Conservation (phyloP, 2,113 vertebrate genomes). For the Petroica traversi region DNA sequence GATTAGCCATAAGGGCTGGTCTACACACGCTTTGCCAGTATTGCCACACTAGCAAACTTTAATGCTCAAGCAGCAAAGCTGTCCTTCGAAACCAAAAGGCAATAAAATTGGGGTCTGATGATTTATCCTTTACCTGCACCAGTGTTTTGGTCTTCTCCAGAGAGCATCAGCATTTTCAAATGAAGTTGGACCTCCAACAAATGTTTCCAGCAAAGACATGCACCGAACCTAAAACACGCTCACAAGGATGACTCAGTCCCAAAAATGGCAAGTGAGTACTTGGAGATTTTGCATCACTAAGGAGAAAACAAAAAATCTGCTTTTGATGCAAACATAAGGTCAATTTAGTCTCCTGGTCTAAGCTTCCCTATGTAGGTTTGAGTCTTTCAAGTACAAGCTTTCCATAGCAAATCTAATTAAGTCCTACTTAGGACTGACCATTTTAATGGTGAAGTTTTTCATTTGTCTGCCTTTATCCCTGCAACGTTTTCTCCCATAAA, state of each 20-base stretch:
- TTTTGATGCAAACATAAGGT: neutral
- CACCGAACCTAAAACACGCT: neutral
- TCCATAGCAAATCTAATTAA: neutral
- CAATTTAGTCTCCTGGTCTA: neutral
- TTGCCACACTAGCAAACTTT: neutral
- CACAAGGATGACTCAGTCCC: neutral
- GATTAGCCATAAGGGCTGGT: neutral
- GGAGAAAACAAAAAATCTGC: neutral
- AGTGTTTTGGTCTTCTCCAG: neutral
- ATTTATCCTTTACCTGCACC: neutral
- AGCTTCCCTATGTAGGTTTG: neutral
- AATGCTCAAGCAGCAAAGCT: neutral
- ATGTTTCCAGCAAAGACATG: neutral
- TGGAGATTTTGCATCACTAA: neutral
- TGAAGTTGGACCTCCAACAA: neutral
- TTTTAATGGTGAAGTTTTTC: neutral
- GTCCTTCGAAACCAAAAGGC: neutral
- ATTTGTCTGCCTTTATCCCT: neutral
- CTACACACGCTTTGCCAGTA: neutral
- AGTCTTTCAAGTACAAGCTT: neutral
- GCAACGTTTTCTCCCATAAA: neutral
- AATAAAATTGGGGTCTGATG: neutral
- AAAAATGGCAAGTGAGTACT: neutral
- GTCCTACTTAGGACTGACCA: neutral
- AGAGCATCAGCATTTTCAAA: neutral